Evolutionary conservation across 2,888 invertebrate genomes (phyloP), one percentile per base, ranked within the genome.

Genomic region (Scaeva pyrastri): DNA sequence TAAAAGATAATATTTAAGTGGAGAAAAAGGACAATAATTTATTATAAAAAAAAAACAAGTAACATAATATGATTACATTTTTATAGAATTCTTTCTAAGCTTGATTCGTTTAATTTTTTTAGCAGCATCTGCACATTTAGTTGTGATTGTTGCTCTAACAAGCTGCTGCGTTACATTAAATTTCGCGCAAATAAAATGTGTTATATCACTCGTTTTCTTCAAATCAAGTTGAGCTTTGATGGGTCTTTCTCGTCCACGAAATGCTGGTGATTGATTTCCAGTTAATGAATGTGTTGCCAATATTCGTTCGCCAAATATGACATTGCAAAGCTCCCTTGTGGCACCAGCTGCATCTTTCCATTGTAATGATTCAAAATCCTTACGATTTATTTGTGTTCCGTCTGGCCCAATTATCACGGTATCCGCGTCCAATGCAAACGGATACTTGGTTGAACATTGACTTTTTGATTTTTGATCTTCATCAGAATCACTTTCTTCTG

Each of bases 201-300:
- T 92, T 62, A 94, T 94, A 87, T 94, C 94, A 0, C 93, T 91
- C 1, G 94, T 93, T 55, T 93, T 89, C 52, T 89, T 89, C 1
- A 93, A 92, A 88, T 94, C 93, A 55, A 94, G 90, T 48, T 87
- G 87, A 12, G 64, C 68, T 62, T 89, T 89, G 0, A 60, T 43
- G 21, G 89, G 89, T 45, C 88, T 87, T 39, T 88, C 77, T 19
- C 88, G 88, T 77, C 86, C 89, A 12, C 78, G 84, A 55, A 89
- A 89, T 14, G 88, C 88, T 11, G 94, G 94, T 3, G 94, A 94
- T 66, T 92, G 93, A 87, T 93, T 94, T 26, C 94, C 94, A 12
- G 94, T 94, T 11, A 94, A 89, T 1, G 93, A 93, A 89, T 94
- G 94, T 2, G 94, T 94, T 12, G 94, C 94, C 80, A 94, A 89